A percentile compares a stretch with the other conserved stretches of the same genome.
Conservation (phyloP, 2,113 vertebrate genomes). For the Balaeniceps rex region DNA sequence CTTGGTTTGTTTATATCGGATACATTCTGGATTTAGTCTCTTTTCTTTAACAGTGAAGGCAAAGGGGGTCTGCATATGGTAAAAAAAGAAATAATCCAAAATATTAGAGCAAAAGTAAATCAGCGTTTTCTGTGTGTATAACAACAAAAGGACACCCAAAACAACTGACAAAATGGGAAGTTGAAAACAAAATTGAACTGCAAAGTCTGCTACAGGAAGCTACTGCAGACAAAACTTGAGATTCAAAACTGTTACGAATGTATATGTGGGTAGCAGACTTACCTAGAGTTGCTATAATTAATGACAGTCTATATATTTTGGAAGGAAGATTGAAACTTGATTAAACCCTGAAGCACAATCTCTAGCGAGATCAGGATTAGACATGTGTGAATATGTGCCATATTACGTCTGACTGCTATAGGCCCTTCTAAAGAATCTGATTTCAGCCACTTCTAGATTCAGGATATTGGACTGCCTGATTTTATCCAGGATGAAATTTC, state of each 20-base stretch:
- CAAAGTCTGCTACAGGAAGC: not conserved
- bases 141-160: not conserved
- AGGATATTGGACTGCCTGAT: not conserved
- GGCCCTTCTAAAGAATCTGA: not conserved
- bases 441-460: not conserved
- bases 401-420: not conserved
- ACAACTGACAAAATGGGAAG: not conserved
- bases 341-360: not conserved
- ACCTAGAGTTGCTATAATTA: not conserved
- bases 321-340: not conserved
- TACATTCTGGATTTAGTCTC: not conserved
- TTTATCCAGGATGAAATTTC: not conserved
- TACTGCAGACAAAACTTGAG: not conserved
- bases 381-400: not conserved
- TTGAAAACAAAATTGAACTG: not conserved
- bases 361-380: not conserved
- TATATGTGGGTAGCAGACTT: not conserved
- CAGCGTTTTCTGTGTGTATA: not conserved
- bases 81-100: not conserved
- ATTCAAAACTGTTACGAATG: not conserved
- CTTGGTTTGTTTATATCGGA: not conserved
- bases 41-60: not conserved
- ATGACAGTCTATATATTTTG: not conserved
- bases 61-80: not conserved
- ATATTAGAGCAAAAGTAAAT: not conserved